These are phyloP conservation scores for Euphonia xanthogaster DNA, from an alignment of 2,797 vertebrate genomes.

Conservation along the genomic window DNA sequence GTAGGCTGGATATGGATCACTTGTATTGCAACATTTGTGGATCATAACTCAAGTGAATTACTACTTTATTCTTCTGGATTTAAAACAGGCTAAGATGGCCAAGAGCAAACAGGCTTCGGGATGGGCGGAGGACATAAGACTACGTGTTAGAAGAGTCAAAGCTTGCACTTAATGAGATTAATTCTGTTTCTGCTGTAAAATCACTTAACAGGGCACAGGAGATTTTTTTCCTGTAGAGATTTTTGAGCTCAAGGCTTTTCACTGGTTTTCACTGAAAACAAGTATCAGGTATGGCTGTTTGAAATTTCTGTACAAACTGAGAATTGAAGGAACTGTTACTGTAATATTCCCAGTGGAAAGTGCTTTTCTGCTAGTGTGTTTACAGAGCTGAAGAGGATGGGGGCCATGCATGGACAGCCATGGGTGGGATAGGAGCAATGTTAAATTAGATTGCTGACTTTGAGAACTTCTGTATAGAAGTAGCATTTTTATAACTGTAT, in stretches of 20 bases:
- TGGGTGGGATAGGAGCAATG: neutral
- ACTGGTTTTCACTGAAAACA: neutral
- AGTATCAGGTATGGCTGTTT: neutral
- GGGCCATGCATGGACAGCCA: neutral
- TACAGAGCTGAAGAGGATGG: neutral
- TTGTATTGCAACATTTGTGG: neutral
- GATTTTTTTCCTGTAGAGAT: neutral
- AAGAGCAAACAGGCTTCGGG: neutral
- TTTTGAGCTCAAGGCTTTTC: neutral
- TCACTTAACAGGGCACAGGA: neutral
- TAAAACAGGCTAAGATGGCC: neutral
- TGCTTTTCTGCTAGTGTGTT: neutral
- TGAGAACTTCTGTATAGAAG: neutral
- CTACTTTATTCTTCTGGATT: neutral
- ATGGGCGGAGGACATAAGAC: neutral
- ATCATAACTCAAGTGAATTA: neutral
- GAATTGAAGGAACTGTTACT: neutral
- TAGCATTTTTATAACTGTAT: neutral
- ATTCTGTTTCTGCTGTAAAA: constrained; percentile 14
- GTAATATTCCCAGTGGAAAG: neutral
- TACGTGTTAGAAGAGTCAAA: neutral
- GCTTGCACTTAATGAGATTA: neutral
- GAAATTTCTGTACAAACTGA: neutral
- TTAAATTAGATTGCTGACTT: neutral
- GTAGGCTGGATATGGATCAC: neutral